Percentiles rank a stretch among this genome's conserved stretches.
Conservation (phyloP, 2,113 vertebrate genomes). For the Phaethon lepturus region DNA sequence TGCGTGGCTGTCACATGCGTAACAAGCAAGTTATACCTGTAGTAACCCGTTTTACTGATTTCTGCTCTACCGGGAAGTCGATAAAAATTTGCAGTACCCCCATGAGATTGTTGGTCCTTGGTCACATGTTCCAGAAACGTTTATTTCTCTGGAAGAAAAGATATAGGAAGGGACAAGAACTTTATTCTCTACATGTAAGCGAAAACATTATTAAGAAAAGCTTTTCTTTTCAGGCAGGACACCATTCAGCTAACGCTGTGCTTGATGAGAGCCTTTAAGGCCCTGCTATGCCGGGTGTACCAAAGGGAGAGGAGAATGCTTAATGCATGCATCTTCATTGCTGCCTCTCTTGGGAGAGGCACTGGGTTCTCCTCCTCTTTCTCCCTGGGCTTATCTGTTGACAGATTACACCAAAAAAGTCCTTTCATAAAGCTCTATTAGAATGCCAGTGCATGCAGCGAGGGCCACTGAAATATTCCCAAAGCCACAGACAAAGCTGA, state of each 20-base stretch:
- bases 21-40: not conserved
- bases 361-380: not conserved
- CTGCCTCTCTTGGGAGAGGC: not conserved
- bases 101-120: not conserved
- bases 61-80: not conserved
- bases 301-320: not conserved
- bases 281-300: not conserved
- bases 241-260: not conserved
- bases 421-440: constrained; percentile 41
- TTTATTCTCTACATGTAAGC: not conserved
- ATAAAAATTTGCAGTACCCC: not conserved
- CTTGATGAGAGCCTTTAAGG: not conserved
- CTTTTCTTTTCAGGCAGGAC: not conserved
- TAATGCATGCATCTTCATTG: constrained; percentile 7
- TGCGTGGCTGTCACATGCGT: not conserved
- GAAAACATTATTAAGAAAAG: not conserved
- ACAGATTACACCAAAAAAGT: not conserved
- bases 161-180: not conserved
- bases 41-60: not conserved
- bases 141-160: not conserved
- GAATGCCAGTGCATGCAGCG: constrained; percentile 7
- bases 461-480: constrained; percentile 35
- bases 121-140: not conserved
- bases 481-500: constrained; percentile 42
- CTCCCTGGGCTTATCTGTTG: not conserved